Conservation (phyloP, 2,888 invertebrate species). For the Zootermopsis nevadensis region DNA sequence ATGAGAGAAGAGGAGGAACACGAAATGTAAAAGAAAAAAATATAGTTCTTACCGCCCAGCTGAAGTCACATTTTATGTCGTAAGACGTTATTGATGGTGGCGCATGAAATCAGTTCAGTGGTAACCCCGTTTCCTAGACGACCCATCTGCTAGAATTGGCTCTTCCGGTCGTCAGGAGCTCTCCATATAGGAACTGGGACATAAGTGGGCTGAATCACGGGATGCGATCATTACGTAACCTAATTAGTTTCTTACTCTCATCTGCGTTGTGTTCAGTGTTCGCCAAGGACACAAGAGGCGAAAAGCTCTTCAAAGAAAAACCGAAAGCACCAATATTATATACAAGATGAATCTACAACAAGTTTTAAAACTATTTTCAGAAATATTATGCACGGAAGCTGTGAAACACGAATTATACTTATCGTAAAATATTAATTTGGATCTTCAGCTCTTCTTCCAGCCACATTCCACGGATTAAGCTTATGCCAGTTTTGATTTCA, state of each 20-base stretch:
- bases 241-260: not conserved
- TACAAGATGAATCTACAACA: too few relatives aligned
- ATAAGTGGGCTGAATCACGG: constrained; percentile 21
- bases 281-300: constrained; percentile 4
- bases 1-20: not conserved
- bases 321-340: too few relatives aligned
- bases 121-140: constrained; percentile 4
- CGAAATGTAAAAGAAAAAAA: not conserved
- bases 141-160: constrained; percentile 28
- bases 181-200: not conserved
- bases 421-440: too few relatives aligned
- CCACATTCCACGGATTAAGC: too few relatives aligned
- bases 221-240: not conserved
- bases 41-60: not conserved
- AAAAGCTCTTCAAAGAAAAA: not conserved
- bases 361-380: too few relatives aligned
- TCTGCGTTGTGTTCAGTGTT: not conserved
- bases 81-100: not conserved
- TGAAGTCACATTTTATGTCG: not conserved
- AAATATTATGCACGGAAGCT: too few relatives aligned
- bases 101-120: not conserved
- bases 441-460: too few relatives aligned
- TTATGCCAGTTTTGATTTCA: too few relatives aligned
- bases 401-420: too few relatives aligned
- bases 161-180: constrained; percentile 12